Evolutionary conservation across 2,888 invertebrate genomes (phyloP).

Genomic region (Aphidius colemani): DNA sequence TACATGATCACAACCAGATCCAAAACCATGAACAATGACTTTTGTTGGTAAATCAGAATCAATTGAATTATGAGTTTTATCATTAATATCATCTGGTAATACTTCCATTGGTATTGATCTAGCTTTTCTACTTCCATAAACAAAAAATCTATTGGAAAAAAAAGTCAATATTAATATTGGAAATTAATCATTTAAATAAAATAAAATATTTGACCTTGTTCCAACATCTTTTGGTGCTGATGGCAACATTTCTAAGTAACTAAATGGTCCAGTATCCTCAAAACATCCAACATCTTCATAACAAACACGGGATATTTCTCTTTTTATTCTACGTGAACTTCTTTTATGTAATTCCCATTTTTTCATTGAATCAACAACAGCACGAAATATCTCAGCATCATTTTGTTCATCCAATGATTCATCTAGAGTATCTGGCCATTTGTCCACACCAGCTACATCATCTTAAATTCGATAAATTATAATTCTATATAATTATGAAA

Average conservation of each 20-base stretch:
- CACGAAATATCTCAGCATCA: conserved; percentile 73
- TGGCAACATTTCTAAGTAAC: conserved; percentile 88
- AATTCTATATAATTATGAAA: background rate
- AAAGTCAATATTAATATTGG: background rate
- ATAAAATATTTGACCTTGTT: conserved; percentile 69
- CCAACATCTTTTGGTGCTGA: conserved; percentile 84
- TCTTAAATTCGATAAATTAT: conserved; percentile 35
- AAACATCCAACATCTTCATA: conserved; percentile 92
- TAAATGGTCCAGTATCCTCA: conserved; percentile 87
- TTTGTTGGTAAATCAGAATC: conserved; percentile 66
- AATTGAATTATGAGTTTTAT: conserved; percentile 52
- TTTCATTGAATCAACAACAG: conserved; percentile 74
- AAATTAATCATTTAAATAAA: background rate
- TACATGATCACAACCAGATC: conserved; percentile 86
- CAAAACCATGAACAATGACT: conserved; percentile 92
- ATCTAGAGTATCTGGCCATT: conserved; percentile 65
- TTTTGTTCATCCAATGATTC: conserved; percentile 75
- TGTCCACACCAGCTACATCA: conserved; percentile 48
- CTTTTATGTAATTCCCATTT: conserved; percentile 73
- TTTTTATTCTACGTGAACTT: conserved; percentile 66
- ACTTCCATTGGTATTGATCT: conserved; percentile 57
- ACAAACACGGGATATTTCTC: conserved; percentile 82
- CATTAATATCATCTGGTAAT: conserved; percentile 54
- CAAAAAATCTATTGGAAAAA: conserved; percentile 48
- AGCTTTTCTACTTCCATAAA: conserved; percentile 56